A percentile compares a stretch with the other conserved stretches of the same genome.
phyloP scores from a whole-genome alignment of 2,113 vertebrate species.

The Uria lomvia region DNA sequence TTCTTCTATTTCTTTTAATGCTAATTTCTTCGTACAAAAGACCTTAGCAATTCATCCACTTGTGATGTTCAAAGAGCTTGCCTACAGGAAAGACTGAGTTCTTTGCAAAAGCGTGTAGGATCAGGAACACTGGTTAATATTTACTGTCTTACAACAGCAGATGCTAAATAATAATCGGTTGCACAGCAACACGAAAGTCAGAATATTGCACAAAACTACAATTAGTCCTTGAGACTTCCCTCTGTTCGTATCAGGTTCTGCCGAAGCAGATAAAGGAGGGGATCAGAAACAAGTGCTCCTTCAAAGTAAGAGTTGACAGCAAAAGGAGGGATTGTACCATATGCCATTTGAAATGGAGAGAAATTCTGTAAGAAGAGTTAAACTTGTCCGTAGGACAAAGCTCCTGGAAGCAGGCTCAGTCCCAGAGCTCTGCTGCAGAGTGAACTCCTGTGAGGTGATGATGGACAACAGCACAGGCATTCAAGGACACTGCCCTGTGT shows the following conservation, averaged over 20 bases:
- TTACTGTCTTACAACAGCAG: neutral
- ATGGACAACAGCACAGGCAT: neutral
- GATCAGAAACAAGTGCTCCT: neutral
- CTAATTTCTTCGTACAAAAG: neutral
- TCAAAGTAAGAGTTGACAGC: neutral
- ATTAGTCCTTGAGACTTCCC: neutral
- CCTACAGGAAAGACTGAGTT: neutral
- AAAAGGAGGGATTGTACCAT: neutral
- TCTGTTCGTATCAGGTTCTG: neutral
- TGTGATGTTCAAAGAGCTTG: constrained; percentile 9
- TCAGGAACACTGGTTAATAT: neutral
- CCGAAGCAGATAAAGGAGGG: neutral
- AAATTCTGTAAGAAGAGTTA: neutral
- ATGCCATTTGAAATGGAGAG: neutral
- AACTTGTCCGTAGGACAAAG: neutral
- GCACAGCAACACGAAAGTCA: neutral
- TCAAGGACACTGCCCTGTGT: neutral
- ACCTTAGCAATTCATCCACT: neutral
- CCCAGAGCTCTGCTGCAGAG: neutral
- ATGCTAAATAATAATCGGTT: neutral
- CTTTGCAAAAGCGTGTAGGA: neutral
- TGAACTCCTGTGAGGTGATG: neutral
- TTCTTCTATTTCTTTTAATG: neutral
- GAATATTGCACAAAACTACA: neutral
- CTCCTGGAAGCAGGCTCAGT: neutral